Conservation (phyloP, 1,140 invertebrate species). For the Drosophila serrata region DNA sequence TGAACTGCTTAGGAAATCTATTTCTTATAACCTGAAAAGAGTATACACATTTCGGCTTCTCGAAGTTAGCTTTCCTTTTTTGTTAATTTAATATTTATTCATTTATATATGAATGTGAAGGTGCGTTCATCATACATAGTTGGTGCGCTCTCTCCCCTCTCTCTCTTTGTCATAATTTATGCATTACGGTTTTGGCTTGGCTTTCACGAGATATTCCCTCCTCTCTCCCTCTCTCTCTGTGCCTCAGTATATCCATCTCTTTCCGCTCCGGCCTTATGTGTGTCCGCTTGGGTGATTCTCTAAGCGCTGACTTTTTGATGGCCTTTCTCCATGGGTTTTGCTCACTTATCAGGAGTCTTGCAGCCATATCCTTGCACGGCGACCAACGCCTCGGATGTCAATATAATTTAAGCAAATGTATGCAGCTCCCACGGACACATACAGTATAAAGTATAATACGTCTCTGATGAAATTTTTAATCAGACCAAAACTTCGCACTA, state of each 20-base stretch:
- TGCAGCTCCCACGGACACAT: constrained; percentile 54
- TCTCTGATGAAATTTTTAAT: constrained; percentile 73
- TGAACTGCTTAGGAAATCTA: too few species aligned
- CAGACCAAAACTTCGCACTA: constrained; percentile 64
- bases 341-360: constrained; percentile 75
- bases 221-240: neutral
- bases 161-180: constrained; percentile 67
- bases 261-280: neutral
- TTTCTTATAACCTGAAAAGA: too few species aligned
- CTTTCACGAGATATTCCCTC: constrained; percentile 54
- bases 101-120: constrained; percentile 12
- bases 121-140: constrained; percentile 9
- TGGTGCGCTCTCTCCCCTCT: constrained; percentile 15
- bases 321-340: constrained; percentile 53
- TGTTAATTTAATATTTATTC: constrained; percentile 12
- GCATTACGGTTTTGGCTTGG: constrained; percentile 59
- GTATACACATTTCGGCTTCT: too few species aligned
- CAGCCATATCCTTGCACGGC: constrained; percentile 64
- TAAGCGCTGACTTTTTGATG: constrained; percentile 51
- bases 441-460: constrained; percentile 20
- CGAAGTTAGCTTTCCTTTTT: constrained; percentile 31
- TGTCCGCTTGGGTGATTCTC: constrained; percentile 30
- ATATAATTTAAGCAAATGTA: constrained; percentile 82
- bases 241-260: neutral
- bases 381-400: constrained; percentile 57